Evolutionary conservation across 2,888 invertebrate species (phyloP).

Genomic region (Lymantria monacha): DNA sequence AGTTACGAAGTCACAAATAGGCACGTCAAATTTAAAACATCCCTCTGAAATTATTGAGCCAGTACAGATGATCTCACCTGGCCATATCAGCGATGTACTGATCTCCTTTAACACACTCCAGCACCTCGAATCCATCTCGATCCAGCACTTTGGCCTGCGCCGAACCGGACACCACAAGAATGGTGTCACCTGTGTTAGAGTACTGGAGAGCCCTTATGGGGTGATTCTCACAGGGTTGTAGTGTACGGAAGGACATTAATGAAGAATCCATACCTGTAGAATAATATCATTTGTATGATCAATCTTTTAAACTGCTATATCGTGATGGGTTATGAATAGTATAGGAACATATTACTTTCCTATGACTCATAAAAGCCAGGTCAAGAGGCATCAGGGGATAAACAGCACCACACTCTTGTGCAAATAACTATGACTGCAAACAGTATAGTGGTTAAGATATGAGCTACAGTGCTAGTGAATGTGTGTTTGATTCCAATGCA

Average conservation of each 20-base stretch:
- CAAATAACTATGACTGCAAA: no score
- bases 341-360: no score
- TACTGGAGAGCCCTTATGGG: slow-evolving; percentile 95
- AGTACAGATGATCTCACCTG: slow-evolving; percentile 52
- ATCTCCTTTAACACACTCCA: slow-evolving; percentile 97
- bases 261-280: slow-evolving; percentile 94
- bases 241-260: slow-evolving; percentile 93
- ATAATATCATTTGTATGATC: not conserved
- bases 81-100: slow-evolving; percentile 98
- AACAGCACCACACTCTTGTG: no score
- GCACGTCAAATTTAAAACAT: no score
- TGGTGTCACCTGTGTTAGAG: slow-evolving; percentile 95
- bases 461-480: no score
- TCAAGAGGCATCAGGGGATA: no score
- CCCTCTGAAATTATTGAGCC: no score
- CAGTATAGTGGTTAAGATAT: no score
- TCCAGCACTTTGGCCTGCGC: slow-evolving; percentile 97
- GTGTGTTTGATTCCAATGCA: no score
- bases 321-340: no score
- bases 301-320: not conserved
- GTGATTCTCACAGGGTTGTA: slow-evolving; percentile 98
- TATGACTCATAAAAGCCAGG: no score
- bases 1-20: no score
- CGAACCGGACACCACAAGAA: slow-evolving; percentile 95
- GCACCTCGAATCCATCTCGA: slow-evolving; percentile 95